These are phyloP conservation scores for Conops quadrifasciatus DNA, from an alignment of 2,888 invertebrate genomes.

Conservation along the genomic window DNA sequence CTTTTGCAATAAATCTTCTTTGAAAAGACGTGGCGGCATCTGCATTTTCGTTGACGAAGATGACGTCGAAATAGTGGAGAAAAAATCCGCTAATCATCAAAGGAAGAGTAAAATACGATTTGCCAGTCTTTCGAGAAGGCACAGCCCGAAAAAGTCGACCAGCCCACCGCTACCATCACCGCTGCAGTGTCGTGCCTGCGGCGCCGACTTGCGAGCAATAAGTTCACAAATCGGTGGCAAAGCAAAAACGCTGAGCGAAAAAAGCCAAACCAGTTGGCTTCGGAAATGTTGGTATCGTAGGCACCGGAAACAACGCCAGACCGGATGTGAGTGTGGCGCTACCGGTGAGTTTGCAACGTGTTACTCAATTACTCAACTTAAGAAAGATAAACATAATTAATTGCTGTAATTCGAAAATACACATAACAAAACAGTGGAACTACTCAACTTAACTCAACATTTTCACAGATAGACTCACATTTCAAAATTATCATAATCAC, in stretches of 20 bases:
- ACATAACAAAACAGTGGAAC: constrained; percentile 19
- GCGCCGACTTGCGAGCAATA: constrained; percentile 44
- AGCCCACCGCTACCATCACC: constrained; percentile 37
- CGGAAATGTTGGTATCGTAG: constrained; percentile 57
- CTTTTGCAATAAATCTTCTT: constrained; percentile 61
- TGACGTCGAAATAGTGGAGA: constrained; percentile 60
- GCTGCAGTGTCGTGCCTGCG: constrained; percentile 55
- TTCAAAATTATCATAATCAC: background rate
- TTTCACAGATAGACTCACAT: background rate
- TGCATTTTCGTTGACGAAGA: constrained; percentile 66
- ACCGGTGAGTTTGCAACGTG: constrained; percentile 60
- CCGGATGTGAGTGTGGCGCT: constrained; percentile 64
- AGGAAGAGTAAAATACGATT: constrained; percentile 38
- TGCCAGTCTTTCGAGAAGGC: constrained; percentile 38
- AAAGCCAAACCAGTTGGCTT: constrained; percentile 60
- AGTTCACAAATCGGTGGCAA: constrained; percentile 34
- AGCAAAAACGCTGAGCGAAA: constrained; percentile 43
- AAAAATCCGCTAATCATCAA: constrained; percentile 52
- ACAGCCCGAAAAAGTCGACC: constrained; percentile 37
- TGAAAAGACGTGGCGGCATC: constrained; percentile 65
- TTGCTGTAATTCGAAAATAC: background rate
- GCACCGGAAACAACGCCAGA: constrained; percentile 54
- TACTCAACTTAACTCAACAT: background rate
- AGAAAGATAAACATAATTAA: background rate
- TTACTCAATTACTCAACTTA: constrained; percentile 7